phyloP scores from a whole-genome alignment of 1,140 invertebrate genomes.

The Aradophagus sp. region DNA sequence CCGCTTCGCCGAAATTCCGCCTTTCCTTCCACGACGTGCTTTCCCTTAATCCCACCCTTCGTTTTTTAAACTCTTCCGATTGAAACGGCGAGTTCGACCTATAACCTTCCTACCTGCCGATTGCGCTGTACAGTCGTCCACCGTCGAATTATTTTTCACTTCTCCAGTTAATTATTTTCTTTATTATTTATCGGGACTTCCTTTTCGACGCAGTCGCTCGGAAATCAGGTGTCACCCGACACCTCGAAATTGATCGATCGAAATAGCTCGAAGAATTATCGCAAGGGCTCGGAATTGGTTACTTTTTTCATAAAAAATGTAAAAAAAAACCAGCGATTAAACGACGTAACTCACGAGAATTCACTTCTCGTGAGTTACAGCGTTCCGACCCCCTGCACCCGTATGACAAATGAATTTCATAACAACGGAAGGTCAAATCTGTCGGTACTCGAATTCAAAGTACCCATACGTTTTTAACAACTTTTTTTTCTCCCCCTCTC shows the following conservation, averaged over 20 bases:
- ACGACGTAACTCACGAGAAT: conserved; percentile 50
- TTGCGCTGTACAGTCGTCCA: conserved; percentile 1
- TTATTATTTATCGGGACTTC: too few species aligned
- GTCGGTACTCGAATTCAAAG: conserved; percentile 62
- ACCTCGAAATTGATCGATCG: too few species aligned
- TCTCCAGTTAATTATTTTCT: too few species aligned
- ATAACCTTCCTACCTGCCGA: conserved; percentile 23
- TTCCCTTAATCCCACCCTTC: conserved; percentile 29
- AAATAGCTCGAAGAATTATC: too few species aligned
- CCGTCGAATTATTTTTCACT: too few species aligned
- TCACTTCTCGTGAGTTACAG: conserved; percentile 58
- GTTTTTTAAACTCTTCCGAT: conserved; percentile 12
- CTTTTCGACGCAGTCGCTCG: too few species aligned
- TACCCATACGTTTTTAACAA: conserved; percentile 44
- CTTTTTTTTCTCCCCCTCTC: conserved; percentile 35
- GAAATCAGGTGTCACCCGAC: too few species aligned
- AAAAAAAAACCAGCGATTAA: conserved; percentile 47
- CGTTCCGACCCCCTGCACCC: conserved; percentile 43
- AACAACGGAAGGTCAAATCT: conserved; percentile 62
- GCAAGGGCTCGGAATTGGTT: too few species aligned
- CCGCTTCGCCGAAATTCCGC: conserved; percentile 63
- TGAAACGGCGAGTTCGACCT: conserved; percentile 19
- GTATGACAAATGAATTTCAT: conserved; percentile 72
- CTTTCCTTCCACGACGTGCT: conserved; percentile 59
- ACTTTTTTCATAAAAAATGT: conserved; percentile 17